Conservation (phyloP, 2,888 invertebrate genomes). For the Bruchidius siliquastri region DNA sequence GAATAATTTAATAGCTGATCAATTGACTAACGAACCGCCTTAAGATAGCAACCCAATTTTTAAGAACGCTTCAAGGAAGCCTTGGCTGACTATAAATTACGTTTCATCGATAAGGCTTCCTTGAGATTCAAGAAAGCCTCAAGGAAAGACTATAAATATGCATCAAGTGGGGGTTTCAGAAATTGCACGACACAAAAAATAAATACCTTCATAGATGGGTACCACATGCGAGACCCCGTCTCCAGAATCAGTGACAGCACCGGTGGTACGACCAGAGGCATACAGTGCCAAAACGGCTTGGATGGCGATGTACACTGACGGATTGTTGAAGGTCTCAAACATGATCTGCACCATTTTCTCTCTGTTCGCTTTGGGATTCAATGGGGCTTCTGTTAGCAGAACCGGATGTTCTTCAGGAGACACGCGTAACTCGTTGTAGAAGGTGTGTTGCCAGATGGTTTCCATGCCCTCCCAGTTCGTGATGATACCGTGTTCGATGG, state of each 20-base stretch:
- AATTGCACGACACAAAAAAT: neutral
- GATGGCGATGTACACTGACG: conserved; percentile 92
- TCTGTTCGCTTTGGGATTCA: conserved; percentile 87
- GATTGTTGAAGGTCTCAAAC: conserved; percentile 79
- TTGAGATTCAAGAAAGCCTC: too few relatives aligned
- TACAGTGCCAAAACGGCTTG: conserved; percentile 92
- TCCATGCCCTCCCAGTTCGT: conserved; percentile 93
- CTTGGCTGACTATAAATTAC: too few relatives aligned
- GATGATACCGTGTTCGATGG: conserved; percentile 86
- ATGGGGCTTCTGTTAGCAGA: conserved; percentile 82
- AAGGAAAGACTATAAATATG: too few relatives aligned
- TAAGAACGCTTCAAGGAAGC: too few relatives aligned
- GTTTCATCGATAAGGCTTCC: too few relatives aligned
- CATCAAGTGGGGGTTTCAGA: too few relatives aligned
- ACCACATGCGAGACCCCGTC: conserved; percentile 94
- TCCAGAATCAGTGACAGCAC: conserved; percentile 90
- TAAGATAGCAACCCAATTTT: too few relatives aligned
- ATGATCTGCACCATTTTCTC: conserved; percentile 69
- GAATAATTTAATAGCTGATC: neutral
- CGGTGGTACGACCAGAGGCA: conserved; percentile 94
- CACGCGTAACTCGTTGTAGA: conserved; percentile 88
- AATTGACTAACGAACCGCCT: too few relatives aligned
- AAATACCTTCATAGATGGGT: conserved; percentile 81
- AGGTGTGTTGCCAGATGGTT: conserved; percentile 89
- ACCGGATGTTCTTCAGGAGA: conserved; percentile 93